phyloP scores from a whole-genome alignment of 2,888 invertebrate genomes.

The Tenodera sinensis region DNA sequence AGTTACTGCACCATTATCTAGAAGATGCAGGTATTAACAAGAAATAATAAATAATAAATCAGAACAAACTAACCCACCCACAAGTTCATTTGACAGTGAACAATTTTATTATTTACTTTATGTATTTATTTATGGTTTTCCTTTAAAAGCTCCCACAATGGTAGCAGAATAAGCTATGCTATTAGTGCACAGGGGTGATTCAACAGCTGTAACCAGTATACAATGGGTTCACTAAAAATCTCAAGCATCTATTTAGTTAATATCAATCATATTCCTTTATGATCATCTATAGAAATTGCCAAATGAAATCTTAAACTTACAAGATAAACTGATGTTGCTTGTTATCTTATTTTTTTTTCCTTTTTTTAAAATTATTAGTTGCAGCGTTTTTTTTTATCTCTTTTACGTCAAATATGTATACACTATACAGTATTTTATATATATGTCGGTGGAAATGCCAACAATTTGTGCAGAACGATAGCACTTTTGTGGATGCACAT shows the following conservation, averaged over 20 bases:
- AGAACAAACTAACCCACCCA: constrained; percentile 12
- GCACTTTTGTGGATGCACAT: constrained; percentile 33
- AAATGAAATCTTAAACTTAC: constrained; percentile 27
- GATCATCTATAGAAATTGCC: constrained; percentile 29
- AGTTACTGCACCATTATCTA: background rate
- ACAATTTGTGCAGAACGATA: constrained; percentile 34
- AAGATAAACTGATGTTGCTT: constrained; percentile 25
- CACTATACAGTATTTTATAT: constrained; percentile 32
- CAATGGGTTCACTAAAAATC: constrained; percentile 29
- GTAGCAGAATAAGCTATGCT: constrained; percentile 29
- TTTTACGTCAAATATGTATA: constrained; percentile 30
- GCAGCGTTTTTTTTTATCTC: constrained; percentile 12
- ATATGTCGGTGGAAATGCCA: constrained; percentile 33
- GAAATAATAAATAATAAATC: constrained; percentile 10
- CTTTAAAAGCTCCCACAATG: constrained; percentile 24
- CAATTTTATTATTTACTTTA: background rate
- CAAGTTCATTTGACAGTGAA: constrained; percentile 1
- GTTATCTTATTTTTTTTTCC: background rate
- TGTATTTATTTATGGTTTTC: background rate
- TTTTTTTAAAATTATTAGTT: background rate
- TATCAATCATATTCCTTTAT: constrained; percentile 25
- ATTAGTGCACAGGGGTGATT: constrained; percentile 27
- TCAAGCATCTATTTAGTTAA: constrained; percentile 30
- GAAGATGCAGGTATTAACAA: background rate
- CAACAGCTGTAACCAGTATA: constrained; percentile 27